Conservation (phyloP, 2,113 vertebrate genomes). For the Epinephelus lanceolatus region DNA sequence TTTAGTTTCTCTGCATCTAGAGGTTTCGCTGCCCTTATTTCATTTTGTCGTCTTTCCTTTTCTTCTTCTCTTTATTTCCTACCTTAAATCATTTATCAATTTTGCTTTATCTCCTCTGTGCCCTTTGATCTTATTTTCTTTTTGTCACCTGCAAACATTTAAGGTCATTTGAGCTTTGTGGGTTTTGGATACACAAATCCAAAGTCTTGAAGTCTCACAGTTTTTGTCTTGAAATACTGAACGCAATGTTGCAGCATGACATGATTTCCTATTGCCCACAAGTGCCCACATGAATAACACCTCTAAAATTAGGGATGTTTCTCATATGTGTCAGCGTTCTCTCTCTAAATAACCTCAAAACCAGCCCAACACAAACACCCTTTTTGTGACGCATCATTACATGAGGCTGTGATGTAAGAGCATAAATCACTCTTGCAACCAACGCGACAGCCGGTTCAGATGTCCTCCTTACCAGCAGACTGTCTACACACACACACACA, state of each 20-base stretch:
- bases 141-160: not conserved
- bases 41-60: not conserved
- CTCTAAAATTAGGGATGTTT: constrained; percentile 19
- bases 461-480: constrained; percentile 25
- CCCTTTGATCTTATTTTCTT: not conserved
- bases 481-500: not conserved
- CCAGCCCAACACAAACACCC: not conserved
- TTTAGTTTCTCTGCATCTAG: not conserved
- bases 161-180: not conserved
- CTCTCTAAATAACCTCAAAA: constrained; percentile 34
- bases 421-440: constrained; percentile 45
- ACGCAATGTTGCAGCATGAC: not conserved
- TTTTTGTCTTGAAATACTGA: not conserved
- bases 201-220: not conserved
- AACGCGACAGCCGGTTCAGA: constrained; percentile 16
- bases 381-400: constrained; percentile 57
- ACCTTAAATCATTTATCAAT: not conserved
- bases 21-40: not conserved
- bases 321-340: constrained; percentile 2
- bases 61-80: not conserved
- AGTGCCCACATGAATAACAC: constrained; percentile 20
- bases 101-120: not conserved
- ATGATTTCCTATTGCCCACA: constrained; percentile 11
- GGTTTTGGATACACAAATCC: not conserved
- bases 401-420: constrained; percentile 59